Base-by-base conservation (phyloP, 2,888 invertebrate genomes). In the Melanostoma mellinum region DNA sequence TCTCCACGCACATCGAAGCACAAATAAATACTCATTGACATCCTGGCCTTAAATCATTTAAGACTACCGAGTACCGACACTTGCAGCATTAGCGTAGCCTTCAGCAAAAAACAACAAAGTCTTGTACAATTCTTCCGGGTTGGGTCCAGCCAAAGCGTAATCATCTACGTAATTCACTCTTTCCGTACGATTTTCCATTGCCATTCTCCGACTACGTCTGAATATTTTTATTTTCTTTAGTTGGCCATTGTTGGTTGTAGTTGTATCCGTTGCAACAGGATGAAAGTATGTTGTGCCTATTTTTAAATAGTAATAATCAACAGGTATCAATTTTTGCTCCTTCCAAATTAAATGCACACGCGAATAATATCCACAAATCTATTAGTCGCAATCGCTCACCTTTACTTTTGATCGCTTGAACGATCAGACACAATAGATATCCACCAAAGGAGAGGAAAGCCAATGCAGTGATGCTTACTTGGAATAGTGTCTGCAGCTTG, bases 381-480 rank as follows among this genome's bases (percentile, higher is more conserved):
- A 42, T 40, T 35, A 33, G 88, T 88, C 82, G 40, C 40, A 20
- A 10, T 52, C 89, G 89, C 33, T 88, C 91, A 85, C 93, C 93
- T 88, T 95, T 95, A 30, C 93, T 93, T 88, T 94, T 94, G 67
- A 96, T 93, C 0, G 95, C 95, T 87, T 95, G 94, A 35, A 96
- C 94, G 65, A 96, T 94, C 56, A 97, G 91, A 87, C 96, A 96
- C 1, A 97, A 89, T 30, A 97, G 91, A 88, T 97, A 97, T 1
- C 96, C 97, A 0, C 96, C 97, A 87, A 97, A 97, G 0, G 97
- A 97, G 5, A 97, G 90, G 90, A 97, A 97, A 0, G 97, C 95
- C 67, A 97, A 90, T 0, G 96, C 94, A 0, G 96, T 96, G 6
- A 97, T 93, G 0, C 96, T 95, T 86, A 95, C 92, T 84, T 96